Percentiles rank a stretch among this genome's conserved stretches.
Conservation (phyloP, 2,888 invertebrate species). For the Eupithecia subfuscata region DNA sequence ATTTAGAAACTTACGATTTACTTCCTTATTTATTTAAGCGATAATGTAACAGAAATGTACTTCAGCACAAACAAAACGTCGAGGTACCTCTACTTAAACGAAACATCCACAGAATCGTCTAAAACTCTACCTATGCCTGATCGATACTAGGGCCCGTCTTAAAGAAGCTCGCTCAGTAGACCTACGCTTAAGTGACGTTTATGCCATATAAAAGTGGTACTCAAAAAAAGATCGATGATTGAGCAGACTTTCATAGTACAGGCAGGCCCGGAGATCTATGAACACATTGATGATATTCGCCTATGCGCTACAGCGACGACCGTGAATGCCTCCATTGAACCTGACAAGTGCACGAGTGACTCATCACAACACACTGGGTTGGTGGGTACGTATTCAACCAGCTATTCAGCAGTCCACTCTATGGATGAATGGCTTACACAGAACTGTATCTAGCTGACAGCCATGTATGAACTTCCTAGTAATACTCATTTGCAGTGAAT, state of each 20-base stretch:
- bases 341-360: conserved; percentile 36
- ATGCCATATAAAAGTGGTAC: too few relatives aligned
- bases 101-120: too few relatives aligned
- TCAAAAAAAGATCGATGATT: too few relatives aligned
- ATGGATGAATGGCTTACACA: conserved; percentile 32
- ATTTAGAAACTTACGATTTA: conserved; percentile 20
- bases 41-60: background rate
- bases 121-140: background rate
- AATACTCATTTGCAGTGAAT: conserved; percentile 9
- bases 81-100: background rate
- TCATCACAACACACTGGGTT: conserved; percentile 36
- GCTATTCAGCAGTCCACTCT: conserved; percentile 24
- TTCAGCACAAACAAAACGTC: background rate
- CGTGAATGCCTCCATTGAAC: conserved; percentile 38
- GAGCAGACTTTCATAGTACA: too few relatives aligned
- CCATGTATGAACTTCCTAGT: conserved; percentile 12
- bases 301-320: conserved; percentile 28
- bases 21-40: background rate
- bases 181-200: too few relatives aligned
- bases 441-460: conserved; percentile 8
- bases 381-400: conserved; percentile 29
- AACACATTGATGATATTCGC: background rate
- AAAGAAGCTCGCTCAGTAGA: too few relatives aligned
- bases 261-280: too few relatives aligned
- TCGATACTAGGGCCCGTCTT: background rate